These are phyloP conservation scores for Rhegmatorhina hoffmannsi DNA, from an alignment of 2,113 vertebrate species.

Conservation along the genomic window DNA sequence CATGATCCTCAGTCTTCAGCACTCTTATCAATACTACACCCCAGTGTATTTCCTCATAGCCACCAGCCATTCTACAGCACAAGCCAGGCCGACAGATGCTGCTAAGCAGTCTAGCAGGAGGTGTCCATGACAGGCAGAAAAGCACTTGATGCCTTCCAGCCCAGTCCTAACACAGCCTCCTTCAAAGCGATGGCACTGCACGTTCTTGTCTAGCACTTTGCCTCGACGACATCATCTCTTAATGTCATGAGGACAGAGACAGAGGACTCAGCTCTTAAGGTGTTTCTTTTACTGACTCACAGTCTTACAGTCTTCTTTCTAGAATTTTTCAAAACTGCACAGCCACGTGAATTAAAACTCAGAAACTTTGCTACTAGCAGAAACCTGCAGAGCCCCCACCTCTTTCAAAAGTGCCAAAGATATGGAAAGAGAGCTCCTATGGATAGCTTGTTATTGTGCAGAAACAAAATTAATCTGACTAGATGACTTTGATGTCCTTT, in stretches of 20 bases:
- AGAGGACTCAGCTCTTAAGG: background rate
- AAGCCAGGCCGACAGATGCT: background rate
- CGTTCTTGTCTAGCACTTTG: background rate
- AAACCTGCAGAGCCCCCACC: background rate
- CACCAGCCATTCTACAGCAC: background rate
- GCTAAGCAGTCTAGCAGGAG: background rate
- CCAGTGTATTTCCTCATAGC: background rate
- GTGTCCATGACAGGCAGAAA: background rate
- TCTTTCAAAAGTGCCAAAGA: background rate
- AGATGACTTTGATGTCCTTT: background rate
- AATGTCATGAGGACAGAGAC: background rate
- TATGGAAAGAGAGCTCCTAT: background rate
- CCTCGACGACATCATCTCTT: background rate
- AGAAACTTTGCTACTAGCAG: background rate
- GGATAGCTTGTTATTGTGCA: background rate
- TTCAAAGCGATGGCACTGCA: background rate
- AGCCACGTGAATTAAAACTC: background rate
- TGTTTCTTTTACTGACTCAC: background rate
- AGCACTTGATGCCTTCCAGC: background rate
- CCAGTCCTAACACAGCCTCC: background rate
- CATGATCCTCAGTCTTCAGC: background rate
- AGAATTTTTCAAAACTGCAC: background rate
- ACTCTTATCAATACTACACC: too few species aligned
- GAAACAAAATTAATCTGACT: background rate
- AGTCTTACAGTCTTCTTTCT: background rate